Evolutionary conservation across 2,797 vertebrate species (phyloP).

Genomic region (Spheniscus humboldti): DNA sequence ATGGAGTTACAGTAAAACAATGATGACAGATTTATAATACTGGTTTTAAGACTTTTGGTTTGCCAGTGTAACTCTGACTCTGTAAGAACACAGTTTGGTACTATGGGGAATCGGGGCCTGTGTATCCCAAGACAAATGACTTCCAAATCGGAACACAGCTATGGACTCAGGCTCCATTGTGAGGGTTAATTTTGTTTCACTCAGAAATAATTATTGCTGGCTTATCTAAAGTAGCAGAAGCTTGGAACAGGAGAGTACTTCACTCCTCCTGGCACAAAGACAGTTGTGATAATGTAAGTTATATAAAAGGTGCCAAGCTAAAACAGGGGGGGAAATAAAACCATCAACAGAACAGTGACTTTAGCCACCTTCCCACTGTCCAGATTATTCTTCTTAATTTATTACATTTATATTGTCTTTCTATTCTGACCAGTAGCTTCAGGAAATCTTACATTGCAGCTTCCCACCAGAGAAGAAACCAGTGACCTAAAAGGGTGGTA

Average conservation of each 20-base stretch:
- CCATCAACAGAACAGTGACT: not conserved
- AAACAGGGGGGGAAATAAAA: not conserved
- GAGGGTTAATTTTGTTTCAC: conserved; percentile 61
- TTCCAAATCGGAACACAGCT: conserved; percentile 25
- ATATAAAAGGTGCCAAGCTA: conserved; percentile 47
- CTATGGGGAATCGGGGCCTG: not conserved
- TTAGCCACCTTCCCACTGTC: not conserved
- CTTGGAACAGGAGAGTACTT: conserved; percentile 59
- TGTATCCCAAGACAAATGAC: conserved; percentile 3
- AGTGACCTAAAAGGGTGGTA: not conserved
- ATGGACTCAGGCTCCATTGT: conserved; percentile 33
- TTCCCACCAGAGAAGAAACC: not conserved
- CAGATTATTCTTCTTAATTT: not conserved
- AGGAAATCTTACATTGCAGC: not conserved
- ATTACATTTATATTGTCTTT: not conserved
- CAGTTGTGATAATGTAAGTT: conserved; percentile 47
- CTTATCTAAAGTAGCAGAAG: conserved; percentile 67
- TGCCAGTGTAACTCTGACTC: not conserved
- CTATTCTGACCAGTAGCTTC: not conserved
- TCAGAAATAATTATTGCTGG: conserved; percentile 62
- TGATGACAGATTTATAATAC: conserved; percentile 7
- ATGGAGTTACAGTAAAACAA: not conserved
- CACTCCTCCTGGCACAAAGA: conserved; percentile 60
- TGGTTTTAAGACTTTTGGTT: not conserved
- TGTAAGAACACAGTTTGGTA: not conserved